Evolutionary conservation across 2,797 vertebrate genomes (phyloP).

Genomic region (Alfaro cultratus): DNA sequence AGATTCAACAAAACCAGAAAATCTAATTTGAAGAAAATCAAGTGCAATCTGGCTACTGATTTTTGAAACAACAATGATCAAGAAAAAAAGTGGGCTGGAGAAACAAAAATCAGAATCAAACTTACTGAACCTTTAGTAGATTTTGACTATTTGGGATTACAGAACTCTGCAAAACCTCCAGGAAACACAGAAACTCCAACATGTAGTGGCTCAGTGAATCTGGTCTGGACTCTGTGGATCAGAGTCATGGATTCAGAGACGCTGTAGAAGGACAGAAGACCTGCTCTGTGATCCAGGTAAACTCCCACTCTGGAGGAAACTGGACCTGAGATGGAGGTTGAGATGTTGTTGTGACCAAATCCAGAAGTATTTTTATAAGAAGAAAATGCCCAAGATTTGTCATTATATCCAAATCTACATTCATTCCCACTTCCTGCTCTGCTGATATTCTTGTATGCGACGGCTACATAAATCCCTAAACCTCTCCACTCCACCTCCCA

Average conservation of each 20-base stretch:
- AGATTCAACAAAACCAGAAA: not conserved
- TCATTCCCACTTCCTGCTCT: not conserved
- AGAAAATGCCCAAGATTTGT: conserved; percentile 5
- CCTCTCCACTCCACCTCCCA: not conserved
- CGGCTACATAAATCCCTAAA: not conserved
- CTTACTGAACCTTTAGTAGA: not conserved
- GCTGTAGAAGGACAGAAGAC: too few species aligned
- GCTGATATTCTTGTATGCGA: not conserved
- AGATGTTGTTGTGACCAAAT: not conserved
- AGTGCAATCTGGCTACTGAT: not conserved
- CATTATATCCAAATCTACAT: not conserved
- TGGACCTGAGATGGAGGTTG: conserved; percentile 4
- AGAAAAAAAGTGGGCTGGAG: not conserved
- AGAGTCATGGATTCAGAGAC: not conserved
- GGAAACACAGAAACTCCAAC: not conserved
- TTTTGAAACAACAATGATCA: not conserved
- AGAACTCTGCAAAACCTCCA: not conserved
- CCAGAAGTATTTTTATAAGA: not conserved
- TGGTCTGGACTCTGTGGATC: not conserved
- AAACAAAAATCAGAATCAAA: not conserved
- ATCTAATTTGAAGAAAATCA: not conserved
- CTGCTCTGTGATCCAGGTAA: too few species aligned
- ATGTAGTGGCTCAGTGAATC: not conserved
- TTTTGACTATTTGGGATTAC: not conserved
- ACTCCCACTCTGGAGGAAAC: not conserved